phyloP scores from a whole-genome alignment of 2,888 invertebrate species.

The Therioaphis trifolii region DNA sequence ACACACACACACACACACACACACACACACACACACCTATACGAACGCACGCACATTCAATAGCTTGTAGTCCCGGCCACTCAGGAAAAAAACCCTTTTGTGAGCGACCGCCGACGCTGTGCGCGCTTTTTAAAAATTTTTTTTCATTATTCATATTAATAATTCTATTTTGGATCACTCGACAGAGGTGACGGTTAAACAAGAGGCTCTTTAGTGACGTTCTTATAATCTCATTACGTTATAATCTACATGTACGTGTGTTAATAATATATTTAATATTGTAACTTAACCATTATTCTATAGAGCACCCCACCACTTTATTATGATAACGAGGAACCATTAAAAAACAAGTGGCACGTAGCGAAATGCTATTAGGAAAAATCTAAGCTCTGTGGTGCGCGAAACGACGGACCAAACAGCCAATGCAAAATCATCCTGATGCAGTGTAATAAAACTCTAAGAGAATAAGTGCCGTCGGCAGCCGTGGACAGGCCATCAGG shows the following conservation, averaged over 20 bases:
- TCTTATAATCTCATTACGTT: conserved; percentile 25
- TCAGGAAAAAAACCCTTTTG: conserved; percentile 44
- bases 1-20: no score
- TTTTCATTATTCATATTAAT: not conserved
- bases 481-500: not conserved
- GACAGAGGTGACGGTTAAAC: conserved; percentile 21
- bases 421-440: no score
- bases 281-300: not conserved
- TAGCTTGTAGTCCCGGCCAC: conserved; percentile 16
- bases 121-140: conserved; percentile 10
- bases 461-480: conserved; percentile 26
- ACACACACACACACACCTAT: no score
- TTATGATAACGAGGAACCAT: no score
- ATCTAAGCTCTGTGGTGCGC: not conserved
- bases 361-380: conserved; percentile 6
- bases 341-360: no score
- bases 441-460: conserved; percentile 4
- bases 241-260: not conserved
- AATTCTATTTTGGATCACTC: conserved; percentile 56
- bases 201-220: conserved; percentile 40
- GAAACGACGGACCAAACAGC: conserved; percentile 2
- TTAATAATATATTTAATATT: not conserved
- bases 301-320: not conserved
- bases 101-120: conserved; percentile 34
- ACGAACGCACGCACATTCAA: no score